Percentiles rank a stretch among this genome's conserved stretches.
Conservation (phyloP, 1,140 invertebrate genomes). For the Diachasma alloeum region DNA sequence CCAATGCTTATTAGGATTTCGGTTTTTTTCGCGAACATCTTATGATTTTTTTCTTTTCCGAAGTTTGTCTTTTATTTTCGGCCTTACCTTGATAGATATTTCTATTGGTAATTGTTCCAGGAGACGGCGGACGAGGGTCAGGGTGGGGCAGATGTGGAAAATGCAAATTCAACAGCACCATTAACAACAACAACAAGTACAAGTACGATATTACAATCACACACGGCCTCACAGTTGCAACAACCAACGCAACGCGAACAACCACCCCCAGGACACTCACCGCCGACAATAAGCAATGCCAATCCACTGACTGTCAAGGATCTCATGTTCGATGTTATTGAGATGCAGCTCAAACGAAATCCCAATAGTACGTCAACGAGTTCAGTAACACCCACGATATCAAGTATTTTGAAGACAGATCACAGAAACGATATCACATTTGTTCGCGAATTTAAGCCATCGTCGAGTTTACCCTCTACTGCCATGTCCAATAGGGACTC, state of each 20-base stretch:
- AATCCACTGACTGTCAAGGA: conserved; percentile 76
- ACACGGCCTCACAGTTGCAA: conserved; percentile 42
- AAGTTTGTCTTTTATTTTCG: conserved; percentile 14
- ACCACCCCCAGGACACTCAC: conserved; percentile 61
- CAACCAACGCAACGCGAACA: conserved; percentile 50
- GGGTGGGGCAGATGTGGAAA: conserved; percentile 59
- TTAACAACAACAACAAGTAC: conserved; percentile 33
- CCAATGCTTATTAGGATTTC: neutral
- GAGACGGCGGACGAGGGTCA: conserved; percentile 87
- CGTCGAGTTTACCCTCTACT: conserved; percentile 49
- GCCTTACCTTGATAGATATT: conserved; percentile 61
- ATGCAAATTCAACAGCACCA: conserved; percentile 50
- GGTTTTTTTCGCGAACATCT: conserved; percentile 20
- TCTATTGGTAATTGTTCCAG: conserved; percentile 59
- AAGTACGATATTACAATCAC: conserved; percentile 36
- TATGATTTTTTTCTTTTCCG: neutral
- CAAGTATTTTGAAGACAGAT: conserved; percentile 71
- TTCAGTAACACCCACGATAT: conserved; percentile 71
- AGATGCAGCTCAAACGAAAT: conserved; percentile 76
- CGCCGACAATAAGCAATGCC: conserved; percentile 60
- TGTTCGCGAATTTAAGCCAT: conserved; percentile 64
- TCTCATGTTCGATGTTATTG: conserved; percentile 78
- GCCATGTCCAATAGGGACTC: conserved; percentile 62
- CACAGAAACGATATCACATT: conserved; percentile 66
- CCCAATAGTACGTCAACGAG: conserved; percentile 61